These are phyloP conservation scores for Oncorhynchus kisutch DNA, from an alignment of 2,113 vertebrate genomes.

Conservation along the genomic window DNA sequence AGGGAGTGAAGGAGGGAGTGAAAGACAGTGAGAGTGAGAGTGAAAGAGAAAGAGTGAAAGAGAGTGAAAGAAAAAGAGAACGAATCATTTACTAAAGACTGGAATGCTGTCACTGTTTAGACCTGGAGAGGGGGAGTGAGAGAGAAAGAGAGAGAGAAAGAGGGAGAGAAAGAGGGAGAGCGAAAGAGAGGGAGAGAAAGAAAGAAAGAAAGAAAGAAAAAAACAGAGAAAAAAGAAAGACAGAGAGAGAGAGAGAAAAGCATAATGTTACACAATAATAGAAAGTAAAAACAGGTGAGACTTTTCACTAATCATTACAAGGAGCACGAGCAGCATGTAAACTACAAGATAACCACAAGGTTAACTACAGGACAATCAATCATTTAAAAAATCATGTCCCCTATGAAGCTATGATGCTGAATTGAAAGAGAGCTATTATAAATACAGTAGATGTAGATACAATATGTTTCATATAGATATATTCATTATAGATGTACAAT, in stretches of 20 bases:
- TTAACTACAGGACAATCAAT: too few relatives aligned
- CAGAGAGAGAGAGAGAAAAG: not conserved
- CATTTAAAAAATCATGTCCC: too few relatives aligned
- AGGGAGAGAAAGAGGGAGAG: not conserved
- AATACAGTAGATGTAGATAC: too few relatives aligned
- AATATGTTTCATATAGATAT: too few relatives aligned
- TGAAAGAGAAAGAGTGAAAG: not conserved
- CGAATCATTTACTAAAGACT: too few relatives aligned
- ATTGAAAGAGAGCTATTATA: too few relatives aligned
- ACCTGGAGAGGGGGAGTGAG: not conserved
- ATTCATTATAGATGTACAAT: too few relatives aligned
- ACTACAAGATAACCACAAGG: too few relatives aligned
- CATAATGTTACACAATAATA: slow-evolving; percentile 1
- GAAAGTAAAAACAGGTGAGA: not conserved
- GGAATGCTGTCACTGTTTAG: not conserved
- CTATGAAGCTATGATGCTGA: too few relatives aligned
- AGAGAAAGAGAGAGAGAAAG: not conserved
- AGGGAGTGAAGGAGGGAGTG: too few relatives aligned
- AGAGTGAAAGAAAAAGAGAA: not conserved
- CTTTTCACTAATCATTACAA: too few relatives aligned
- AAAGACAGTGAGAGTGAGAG: not conserved
- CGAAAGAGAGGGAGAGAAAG: not conserved
- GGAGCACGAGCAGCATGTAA: too few relatives aligned
- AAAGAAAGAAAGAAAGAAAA: not conserved
- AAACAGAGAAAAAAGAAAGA: accelerated